phyloP scores from a whole-genome alignment of 92 coral and sea anemone genomes.

The Zoanthus sociatus region DNA sequence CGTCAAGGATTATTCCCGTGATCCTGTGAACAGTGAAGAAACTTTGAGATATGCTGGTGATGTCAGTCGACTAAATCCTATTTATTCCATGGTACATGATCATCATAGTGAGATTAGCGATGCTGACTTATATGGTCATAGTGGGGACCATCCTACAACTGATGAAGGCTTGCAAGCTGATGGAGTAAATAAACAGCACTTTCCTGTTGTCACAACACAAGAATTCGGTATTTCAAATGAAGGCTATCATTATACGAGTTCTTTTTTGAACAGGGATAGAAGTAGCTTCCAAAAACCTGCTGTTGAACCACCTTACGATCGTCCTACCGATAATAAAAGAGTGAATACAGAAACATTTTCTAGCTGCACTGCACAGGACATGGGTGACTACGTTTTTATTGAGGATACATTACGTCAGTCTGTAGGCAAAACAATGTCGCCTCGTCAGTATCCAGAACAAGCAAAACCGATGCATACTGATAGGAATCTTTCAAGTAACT shows the following conservation, averaged over 20 bases:
- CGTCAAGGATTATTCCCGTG: neutral
- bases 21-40: neutral
- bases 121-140: conserved; percentile 20
- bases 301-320: neutral
- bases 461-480: neutral
- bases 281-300: neutral
- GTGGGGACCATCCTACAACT: neutral
- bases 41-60: neutral
- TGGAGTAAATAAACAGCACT: neutral
- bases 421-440: neutral
- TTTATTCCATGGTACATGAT: neutral
- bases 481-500: neutral
- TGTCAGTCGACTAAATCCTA: neutral
- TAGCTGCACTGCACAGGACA: neutral
- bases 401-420: neutral
- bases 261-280: neutral
- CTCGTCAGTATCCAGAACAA: neutral
- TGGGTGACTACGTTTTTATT: conserved; percentile 2
- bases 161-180: neutral
- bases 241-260: neutral
- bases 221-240: neutral
- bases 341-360: neutral
- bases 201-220: neutral
- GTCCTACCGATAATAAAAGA: neutral
- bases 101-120: neutral